Base-by-base conservation (phyloP, 2,888 invertebrate genomes). In the Stenchaetothrips biformis region DNA sequence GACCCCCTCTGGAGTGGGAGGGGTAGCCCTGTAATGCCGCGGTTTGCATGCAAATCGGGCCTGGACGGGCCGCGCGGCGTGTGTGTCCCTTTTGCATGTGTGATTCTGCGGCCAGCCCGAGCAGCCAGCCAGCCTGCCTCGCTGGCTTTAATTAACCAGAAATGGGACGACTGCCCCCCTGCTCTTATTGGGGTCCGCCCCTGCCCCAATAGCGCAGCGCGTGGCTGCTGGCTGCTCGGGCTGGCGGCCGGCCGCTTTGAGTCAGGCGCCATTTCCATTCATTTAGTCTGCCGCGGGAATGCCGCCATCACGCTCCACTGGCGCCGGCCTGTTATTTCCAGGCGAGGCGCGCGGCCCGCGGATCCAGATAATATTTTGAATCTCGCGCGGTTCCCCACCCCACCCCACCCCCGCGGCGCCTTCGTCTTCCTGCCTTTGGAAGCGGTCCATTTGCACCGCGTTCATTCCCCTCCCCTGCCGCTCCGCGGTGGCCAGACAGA, bases 11-110 rank as follows among this genome's bases (percentile, higher is more conserved):
- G 37, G 37, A 37, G 37, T 37, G 37, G 37, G 37, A 37, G 37
- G 37, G 37, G 37, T 37, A 37, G 37, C 4, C 80, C 79, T 81
- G 82, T 79, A 81, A 79, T 82, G 81, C 80, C 78, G 81, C 81
- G 82, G 81, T 80, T 82, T 79, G 48, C 82, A 79, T 81, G 80
- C 82, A 81, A 82, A 78, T 82, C 82, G 80, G 82, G 82, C 21
- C 62, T 37, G 53, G 74, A 47, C 77, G 21, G 18, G 53, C 8
- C 27, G 37, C 1, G 8, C 59, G 8, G 21, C 25, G 53, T 37
- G 27, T 18, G 27, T 25, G 27, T 27, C 25, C 21, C 16, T 62
- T 67, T 74, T 53, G 25, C 77, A 21, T 49, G 49, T 25, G 78
- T 78, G 62, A 78, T 77, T 78, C n/a, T 9, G 25, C 25, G 67